A percentile compares a stretch with the other conserved stretches of the same genome.
phyloP scores from a whole-genome alignment of 2,888 invertebrate species.

The Archips crataeganus region DNA sequence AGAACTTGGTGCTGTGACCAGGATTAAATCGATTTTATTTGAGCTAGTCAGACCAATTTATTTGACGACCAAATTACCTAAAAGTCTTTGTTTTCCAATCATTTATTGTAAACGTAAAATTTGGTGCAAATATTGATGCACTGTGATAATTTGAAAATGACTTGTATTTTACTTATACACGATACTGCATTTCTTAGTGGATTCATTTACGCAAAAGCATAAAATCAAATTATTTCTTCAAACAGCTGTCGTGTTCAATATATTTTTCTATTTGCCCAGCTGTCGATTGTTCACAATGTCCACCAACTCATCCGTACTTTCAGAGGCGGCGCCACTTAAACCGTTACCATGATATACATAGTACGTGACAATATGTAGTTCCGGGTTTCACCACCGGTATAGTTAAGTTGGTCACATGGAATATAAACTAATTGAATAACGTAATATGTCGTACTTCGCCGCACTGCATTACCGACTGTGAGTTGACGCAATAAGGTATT shows the following conservation, averaged over 20 bases:
- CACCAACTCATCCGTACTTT: constrained; percentile 5
- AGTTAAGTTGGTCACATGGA: constrained; percentile 12
- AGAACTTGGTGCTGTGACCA: not conserved
- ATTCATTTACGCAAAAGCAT: not conserved
- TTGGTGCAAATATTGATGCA: too few species aligned
- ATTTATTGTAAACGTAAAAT: too few species aligned
- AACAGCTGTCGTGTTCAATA: constrained; percentile 10
- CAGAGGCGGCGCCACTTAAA: not conserved
- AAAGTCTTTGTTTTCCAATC: too few species aligned
- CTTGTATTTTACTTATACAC: not conserved
- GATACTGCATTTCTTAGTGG: not conserved
- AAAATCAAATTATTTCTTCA: not conserved
- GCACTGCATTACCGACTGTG: not conserved
- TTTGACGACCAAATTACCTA: too few species aligned
- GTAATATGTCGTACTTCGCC: not conserved
- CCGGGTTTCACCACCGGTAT: not conserved
- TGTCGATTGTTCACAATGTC: not conserved
- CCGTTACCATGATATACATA: not conserved
- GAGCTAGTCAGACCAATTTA: too few species aligned
- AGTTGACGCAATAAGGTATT: not conserved
- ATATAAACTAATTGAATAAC: not conserved
- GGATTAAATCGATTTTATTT: not conserved
- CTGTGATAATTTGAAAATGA: not conserved
- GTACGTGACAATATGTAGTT: not conserved
- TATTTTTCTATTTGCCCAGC: constrained; percentile 17